A percentile compares a stretch with the other conserved stretches of the same genome.
These are phyloP conservation scores for Oncorhynchus clarkii DNA, from an alignment of 2,113 vertebrate species.

Conservation along the genomic window DNA sequence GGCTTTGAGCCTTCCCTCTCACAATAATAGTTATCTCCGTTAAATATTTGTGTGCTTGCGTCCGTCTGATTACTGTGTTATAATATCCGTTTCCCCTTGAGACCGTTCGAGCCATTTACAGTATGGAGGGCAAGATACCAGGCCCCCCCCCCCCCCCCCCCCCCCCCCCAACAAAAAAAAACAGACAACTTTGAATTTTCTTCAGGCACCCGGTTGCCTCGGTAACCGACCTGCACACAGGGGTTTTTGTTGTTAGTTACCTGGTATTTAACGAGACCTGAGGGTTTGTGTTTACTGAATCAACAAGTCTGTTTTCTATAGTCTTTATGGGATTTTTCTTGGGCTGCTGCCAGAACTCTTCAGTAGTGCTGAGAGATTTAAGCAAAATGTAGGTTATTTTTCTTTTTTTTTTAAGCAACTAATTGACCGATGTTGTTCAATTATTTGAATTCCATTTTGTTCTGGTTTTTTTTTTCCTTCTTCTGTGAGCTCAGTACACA, in stretches of 20 bases:
- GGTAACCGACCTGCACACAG: slow-evolving; percentile 51
- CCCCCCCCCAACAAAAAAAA: slow-evolving; percentile 22
- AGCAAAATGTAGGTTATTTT: no score
- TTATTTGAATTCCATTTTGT: no score
- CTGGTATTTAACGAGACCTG: slow-evolving; percentile 67
- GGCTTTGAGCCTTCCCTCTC: slow-evolving; percentile 6
- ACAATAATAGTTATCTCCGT: slow-evolving; percentile 9
- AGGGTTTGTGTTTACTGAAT: slow-evolving; percentile 70
- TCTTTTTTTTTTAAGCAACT: no score
- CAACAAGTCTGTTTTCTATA: slow-evolving; percentile 63
- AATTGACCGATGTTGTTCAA: no score
- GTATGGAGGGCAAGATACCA: slow-evolving; percentile 43
- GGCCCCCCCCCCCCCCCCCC: slow-evolving; percentile 36
- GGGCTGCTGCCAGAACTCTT: slow-evolving; percentile 55
- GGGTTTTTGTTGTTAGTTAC: slow-evolving; percentile 74
- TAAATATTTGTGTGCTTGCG: slow-evolving; percentile 2
- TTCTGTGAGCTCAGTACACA: no score
- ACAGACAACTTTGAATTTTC: slow-evolving; percentile 38
- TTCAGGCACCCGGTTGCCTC: slow-evolving; percentile 58
- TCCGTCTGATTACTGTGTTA: slow-evolving; percentile 23
- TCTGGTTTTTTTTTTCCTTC: no score
- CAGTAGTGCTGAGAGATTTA: slow-evolving; percentile 8
- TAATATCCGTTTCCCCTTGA: slow-evolving; percentile 30
- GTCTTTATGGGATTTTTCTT: slow-evolving; percentile 58
- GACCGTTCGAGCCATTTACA: slow-evolving; percentile 34